Evolutionary conservation across 1,140 invertebrate species (phyloP).

Genomic region (Anastrepha obliqua): DNA sequence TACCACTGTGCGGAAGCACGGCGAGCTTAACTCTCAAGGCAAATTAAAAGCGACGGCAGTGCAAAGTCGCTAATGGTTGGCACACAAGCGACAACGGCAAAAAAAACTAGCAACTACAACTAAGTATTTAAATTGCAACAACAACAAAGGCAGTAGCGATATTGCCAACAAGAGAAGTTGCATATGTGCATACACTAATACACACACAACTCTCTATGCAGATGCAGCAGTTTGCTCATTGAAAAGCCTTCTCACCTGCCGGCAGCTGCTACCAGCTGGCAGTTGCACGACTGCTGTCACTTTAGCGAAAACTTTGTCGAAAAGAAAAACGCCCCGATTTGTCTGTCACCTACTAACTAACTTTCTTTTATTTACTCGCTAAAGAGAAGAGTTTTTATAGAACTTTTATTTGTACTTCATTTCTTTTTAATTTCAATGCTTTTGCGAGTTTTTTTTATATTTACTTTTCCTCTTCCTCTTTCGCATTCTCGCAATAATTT

Average conservation of each 20-base stretch:
- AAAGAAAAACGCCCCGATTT: background rate
- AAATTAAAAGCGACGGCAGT: background rate
- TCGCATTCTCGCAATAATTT: background rate
- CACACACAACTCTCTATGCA: background rate
- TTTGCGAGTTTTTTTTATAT: background rate
- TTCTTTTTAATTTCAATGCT: background rate
- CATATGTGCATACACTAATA: too few relatives aligned
- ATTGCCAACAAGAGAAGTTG: background rate
- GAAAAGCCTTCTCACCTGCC: background rate
- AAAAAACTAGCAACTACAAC: background rate
- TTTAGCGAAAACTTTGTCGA: background rate
- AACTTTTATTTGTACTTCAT: background rate
- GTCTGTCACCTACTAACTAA: background rate
- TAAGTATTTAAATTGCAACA: background rate
- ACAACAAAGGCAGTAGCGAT: background rate
- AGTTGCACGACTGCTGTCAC: background rate
- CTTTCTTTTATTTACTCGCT: background rate
- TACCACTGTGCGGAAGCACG: background rate
- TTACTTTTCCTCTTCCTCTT: background rate
- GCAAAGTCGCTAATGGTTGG: slow-evolving; percentile 7
- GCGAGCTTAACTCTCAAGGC: background rate
- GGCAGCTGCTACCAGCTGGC: background rate
- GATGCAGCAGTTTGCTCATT: background rate
- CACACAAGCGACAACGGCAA: background rate
- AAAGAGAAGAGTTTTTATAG: background rate